Percentiles rank a stretch among this genome's conserved stretches.
Evolutionary conservation across 1,140 invertebrate genomes (phyloP).

Genomic region (Diachasmimorpha longicaudata): DNA sequence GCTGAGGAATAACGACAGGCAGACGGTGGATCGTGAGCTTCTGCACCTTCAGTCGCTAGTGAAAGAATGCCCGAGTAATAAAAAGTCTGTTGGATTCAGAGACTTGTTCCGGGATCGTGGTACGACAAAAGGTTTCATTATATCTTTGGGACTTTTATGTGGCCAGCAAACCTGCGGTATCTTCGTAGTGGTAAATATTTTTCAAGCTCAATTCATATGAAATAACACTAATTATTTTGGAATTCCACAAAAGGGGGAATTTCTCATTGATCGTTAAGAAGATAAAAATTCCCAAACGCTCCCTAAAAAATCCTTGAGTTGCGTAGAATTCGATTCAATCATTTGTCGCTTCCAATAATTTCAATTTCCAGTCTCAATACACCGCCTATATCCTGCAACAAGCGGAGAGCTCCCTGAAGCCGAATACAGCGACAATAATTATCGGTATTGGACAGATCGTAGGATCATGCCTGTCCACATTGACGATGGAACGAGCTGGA

Average conservation of each 20-base stretch:
- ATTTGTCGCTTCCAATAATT: too few relatives aligned
- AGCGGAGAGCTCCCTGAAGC: slow-evolving; percentile 58
- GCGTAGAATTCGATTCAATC: too few relatives aligned
- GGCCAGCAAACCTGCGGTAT: slow-evolving; percentile 58
- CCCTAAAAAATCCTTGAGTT: too few relatives aligned
- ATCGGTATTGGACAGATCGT: slow-evolving; percentile 57
- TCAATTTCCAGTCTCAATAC: slow-evolving; percentile 53
- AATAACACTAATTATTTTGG: background rate
- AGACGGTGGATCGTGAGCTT: slow-evolving; percentile 46
- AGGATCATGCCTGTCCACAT: slow-evolving; percentile 59
- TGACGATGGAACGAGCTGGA: slow-evolving; percentile 69
- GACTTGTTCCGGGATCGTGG: slow-evolving; percentile 49
- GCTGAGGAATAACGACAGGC: slow-evolving; percentile 62
- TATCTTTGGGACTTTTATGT: slow-evolving; percentile 56
- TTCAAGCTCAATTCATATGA: too few relatives aligned
- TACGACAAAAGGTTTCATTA: slow-evolving; percentile 55
- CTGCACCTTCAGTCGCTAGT: slow-evolving; percentile 40
- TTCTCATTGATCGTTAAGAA: too few relatives aligned
- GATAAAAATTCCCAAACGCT: too few relatives aligned
- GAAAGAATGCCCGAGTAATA: slow-evolving; percentile 34
- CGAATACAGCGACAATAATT: slow-evolving; percentile 63
- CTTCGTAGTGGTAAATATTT: slow-evolving; percentile 46
- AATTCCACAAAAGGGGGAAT: too few relatives aligned
- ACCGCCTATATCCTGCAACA: slow-evolving; percentile 66
- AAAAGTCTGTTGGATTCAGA: slow-evolving; percentile 29